Evolutionary conservation across 2,113 vertebrate species (phyloP), one percentile per base, ranked within the genome.

Genomic region (Dasyprocta punctata): DNA sequence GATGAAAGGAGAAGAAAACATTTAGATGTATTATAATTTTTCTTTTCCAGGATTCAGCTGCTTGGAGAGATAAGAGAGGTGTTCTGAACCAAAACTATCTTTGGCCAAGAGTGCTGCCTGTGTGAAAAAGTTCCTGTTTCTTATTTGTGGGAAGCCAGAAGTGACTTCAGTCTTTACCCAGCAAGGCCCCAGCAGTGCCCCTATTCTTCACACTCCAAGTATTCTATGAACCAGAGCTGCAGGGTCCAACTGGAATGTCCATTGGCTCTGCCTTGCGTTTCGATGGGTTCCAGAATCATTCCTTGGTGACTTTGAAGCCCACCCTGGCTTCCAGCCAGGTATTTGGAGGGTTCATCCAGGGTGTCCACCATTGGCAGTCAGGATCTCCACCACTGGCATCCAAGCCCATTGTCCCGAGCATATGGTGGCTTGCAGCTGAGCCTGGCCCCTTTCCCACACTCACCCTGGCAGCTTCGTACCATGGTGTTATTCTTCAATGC

Each of bases 31-130:
- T 83, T 88, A 30, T 94, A 17, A 78, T 93, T 88, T 95, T 82
- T 16, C 26, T 89, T 73, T 97, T 63, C 60, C 71, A 52, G 77
- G 75, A 82, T 28, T 92, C 84, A 80, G 85, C 92, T 95, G 90
- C 88, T 95, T 71, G 54, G 17, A 78, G 92, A 95, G 96, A 92
- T 97, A 95, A 97, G 96, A 92, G 58, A 80, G 41, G 71, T 77
- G 52, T 33, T 81, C 7, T 5, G 63, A 85, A 85, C 90, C 94
- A 90, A 85, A 67, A n/a, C 20, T 56, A 54, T 47, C 77, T 84
- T 94, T 94, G 88, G 69, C 71, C 65, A 61, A 38, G 69, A 73
- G 19, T 13, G 54, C 13, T 58, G 38, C 33, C 90, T 20, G 19
- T 7, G 60, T 28, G 58, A 77, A 36, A 63, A 56, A n/a, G 26